A percentile compares a stretch with the other conserved stretches of the same genome.
phyloP scores from a whole-genome alignment of 2,113 vertebrate species.

The Herpetotheres cachinnans region DNA sequence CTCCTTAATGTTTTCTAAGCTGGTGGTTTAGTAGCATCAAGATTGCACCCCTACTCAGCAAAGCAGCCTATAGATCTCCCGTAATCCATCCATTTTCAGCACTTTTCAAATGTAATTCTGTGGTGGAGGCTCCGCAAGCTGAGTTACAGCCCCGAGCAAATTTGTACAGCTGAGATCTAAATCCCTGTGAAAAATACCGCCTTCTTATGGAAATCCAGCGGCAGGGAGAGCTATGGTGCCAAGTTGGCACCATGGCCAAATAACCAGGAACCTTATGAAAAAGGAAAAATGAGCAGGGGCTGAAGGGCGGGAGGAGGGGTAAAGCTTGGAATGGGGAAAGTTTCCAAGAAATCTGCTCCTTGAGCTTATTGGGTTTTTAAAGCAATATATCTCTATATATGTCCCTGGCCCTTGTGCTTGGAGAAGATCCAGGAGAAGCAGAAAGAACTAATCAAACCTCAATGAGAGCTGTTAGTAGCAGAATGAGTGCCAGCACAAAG shows the following conservation, averaged over 20 bases:
- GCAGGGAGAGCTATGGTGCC: constrained; percentile 33
- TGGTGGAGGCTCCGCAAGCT: background rate
- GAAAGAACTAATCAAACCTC: constrained; percentile 57
- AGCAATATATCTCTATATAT: constrained; percentile 60
- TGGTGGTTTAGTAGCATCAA: background rate
- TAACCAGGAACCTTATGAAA: constrained; percentile 48
- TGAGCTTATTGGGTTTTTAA: constrained; percentile 42
- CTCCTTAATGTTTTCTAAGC: background rate
- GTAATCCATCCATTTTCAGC: background rate
- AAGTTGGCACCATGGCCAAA: constrained; percentile 35
- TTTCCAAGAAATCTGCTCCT: constrained; percentile 53
- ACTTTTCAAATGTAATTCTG: constrained; percentile 5
- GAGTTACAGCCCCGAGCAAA: background rate
- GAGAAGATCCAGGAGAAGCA: constrained; percentile 59
- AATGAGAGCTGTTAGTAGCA: constrained; percentile 45
- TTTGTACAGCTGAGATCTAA: constrained; percentile 62
- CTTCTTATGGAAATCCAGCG: constrained; percentile 56
- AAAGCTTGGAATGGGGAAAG: constrained; percentile 24
- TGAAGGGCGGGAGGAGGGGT: background rate
- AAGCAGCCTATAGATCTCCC: background rate
- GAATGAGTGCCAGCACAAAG: constrained; percentile 4
- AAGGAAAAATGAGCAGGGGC: constrained; percentile 39
- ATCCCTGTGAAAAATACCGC: constrained; percentile 44
- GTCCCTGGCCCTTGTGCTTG: constrained; percentile 48
- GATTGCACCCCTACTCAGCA: background rate